Conservation (phyloP, 2,888 invertebrate genomes). For the Watsonalla binaria region DNA sequence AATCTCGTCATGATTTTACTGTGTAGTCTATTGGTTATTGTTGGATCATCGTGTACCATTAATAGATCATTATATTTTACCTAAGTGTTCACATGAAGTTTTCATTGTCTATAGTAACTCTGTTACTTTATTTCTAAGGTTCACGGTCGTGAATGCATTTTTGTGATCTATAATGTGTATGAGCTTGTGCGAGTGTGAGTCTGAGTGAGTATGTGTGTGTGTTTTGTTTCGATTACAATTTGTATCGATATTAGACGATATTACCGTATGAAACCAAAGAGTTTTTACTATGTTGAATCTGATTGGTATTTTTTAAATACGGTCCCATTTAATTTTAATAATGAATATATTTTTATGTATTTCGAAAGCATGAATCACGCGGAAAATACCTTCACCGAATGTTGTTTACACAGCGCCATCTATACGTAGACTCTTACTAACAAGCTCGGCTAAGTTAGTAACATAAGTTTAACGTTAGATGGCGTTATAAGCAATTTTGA, state of each 20-base stretch:
- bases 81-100: constrained; percentile 48
- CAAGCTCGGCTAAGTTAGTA: no score
- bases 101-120: constrained; percentile 50
- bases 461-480: no score
- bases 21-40: constrained; percentile 14
- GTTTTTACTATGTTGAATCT: neutral
- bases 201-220: constrained; percentile 20
- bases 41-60: constrained; percentile 7
- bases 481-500: neutral
- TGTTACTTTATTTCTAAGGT: constrained; percentile 45
- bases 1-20: constrained; percentile 31
- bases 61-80: constrained; percentile 19
- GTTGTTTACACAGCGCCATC: no score
- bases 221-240: constrained; percentile 33
- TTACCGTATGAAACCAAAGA: constrained; percentile 6
- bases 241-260: constrained; percentile 46
- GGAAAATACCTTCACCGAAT: no score
- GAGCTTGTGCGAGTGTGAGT: constrained; percentile 9
- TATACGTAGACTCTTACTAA: no score
- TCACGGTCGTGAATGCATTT: constrained; percentile 35
- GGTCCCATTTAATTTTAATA: no score
- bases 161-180: constrained; percentile 36
- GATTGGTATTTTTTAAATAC: no score
- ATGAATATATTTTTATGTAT: no score
- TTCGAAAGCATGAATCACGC: no score